Evolutionary conservation across 2,888 invertebrate genomes (phyloP), one percentile per base, ranked within the genome.

Genomic region (Eristalis intricaria): DNA sequence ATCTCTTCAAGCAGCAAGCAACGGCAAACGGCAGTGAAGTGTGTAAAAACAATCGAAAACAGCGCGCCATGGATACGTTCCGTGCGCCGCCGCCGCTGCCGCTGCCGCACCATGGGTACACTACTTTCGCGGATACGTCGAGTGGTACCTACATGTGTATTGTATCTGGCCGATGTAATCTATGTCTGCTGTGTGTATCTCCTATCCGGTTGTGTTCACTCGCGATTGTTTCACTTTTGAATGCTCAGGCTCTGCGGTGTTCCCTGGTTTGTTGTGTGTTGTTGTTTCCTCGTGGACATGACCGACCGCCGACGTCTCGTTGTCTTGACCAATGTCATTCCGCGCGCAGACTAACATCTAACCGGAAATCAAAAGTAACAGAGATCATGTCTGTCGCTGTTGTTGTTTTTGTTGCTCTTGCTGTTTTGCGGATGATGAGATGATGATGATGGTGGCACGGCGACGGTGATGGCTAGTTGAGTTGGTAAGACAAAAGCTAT

Each of bases 81-180:
- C 50, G 50, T n/a, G n/a, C n/a, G 43, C 15, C 65, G 35, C 32
- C 32, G 32, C 43, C n/a, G 43, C 15, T 58, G 35, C 32, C 32
- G 32, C 32, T 7, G 32, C 32, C 32, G 32, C 32, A 32, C 32
- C 32, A 32, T 64, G 43, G 77, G 74, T 79, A 79, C 84, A 84
- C 84, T 79, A 84, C 87, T 87, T 87, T 87, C 87, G 87, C 87
- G 87, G 84, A 84, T 83, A 76, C 80, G 38, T 26, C 38, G 26
- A 15, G n/a, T 29, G 26, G 26, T 13, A 65, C 22, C 64, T 22
- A 50, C 50, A 50, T 50, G 50, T 50, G 50, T 50, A 50, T 50
- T 22, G 64, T 86, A 86, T 86, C 86, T 78, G 74, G 43, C 70
- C 66, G 77, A 64, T 86, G 77, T 85, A 82, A 85, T 85, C 85